Evolutionary conservation across 2,113 vertebrate species (phyloP).

Genomic region (Syngnathus floridae): DNA sequence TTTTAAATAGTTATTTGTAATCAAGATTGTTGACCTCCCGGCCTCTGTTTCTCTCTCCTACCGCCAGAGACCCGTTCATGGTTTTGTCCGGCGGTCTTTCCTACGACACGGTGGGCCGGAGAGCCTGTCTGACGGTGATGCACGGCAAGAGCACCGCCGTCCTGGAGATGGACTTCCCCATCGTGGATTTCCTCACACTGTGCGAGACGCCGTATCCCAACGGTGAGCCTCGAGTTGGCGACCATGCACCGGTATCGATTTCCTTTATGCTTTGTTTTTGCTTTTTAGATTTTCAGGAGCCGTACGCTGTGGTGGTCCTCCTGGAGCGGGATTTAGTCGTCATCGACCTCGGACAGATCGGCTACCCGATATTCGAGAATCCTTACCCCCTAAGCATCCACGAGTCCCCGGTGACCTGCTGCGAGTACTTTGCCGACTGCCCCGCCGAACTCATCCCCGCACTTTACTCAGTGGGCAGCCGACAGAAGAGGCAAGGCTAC

Average conservation of each 20-base stretch:
- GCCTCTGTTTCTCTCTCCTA: background rate
- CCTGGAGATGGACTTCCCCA: constrained; percentile 97
- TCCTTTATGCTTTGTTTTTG: background rate
- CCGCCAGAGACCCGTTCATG: constrained; percentile 79
- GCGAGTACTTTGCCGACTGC: constrained; percentile 96
- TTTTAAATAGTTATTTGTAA: too few relatives aligned
- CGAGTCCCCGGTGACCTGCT: constrained; percentile 83
- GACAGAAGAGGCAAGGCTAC: constrained; percentile 94
- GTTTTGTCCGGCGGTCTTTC: constrained; percentile 94
- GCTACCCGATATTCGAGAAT: constrained; percentile 78
- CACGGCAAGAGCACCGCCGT: constrained; percentile 95
- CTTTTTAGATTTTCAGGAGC: constrained; percentile 88
- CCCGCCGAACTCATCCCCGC: constrained; percentile 93
- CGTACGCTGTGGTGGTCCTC: constrained; percentile 94
- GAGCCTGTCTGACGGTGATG: constrained; percentile 97
- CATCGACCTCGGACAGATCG: constrained; percentile 96
- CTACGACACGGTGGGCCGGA: constrained; percentile 91
- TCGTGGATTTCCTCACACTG: constrained; percentile 94
- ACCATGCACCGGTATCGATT: background rate
- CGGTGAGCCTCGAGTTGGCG: constrained; percentile 65
- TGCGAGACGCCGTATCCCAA: constrained; percentile 98
- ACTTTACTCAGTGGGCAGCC: constrained; percentile 90
- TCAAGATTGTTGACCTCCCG: too few relatives aligned
- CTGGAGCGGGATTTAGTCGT: constrained; percentile 95
- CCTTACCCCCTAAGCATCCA: constrained; percentile 71